Percentiles rank a stretch among this genome's conserved stretches.
These are phyloP conservation scores for Dasyornis broadbenti DNA, from an alignment of 2,113 vertebrate genomes.

Conservation along the genomic window DNA sequence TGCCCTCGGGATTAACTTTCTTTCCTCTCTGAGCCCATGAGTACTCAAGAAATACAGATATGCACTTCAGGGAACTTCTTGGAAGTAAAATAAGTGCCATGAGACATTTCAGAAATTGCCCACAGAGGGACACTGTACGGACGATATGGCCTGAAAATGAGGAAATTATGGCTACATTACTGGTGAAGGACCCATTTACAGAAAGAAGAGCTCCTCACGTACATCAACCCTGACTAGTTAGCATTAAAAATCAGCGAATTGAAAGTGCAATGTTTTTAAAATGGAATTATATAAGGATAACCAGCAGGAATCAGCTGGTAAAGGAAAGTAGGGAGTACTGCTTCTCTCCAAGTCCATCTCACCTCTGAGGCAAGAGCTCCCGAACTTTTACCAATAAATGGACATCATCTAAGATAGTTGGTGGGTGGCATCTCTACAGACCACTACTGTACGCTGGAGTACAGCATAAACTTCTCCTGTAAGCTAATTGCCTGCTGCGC, in stretches of 20 bases:
- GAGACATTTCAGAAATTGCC: not conserved
- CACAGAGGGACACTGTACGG: not conserved
- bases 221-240: not conserved
- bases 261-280: not conserved
- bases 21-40: not conserved
- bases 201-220: accelerated
- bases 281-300: not conserved
- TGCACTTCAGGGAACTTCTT: not conserved
- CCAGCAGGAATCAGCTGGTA: not conserved
- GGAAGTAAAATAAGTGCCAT: not conserved
- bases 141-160: not conserved
- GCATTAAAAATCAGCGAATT: not conserved
- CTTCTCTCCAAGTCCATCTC: not conserved
- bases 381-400: not conserved
- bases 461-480: not conserved
- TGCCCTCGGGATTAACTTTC: not conserved
- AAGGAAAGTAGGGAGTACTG: not conserved
- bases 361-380: not conserved
- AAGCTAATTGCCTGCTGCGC: not conserved
- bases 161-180: not conserved
- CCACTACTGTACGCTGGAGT: not conserved
- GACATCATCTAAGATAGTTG: not conserved
- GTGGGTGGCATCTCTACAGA: not conserved
- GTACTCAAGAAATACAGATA: not conserved
- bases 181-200: not conserved